These are phyloP conservation scores for Ericerus pela DNA, from an alignment of 1,140 invertebrate genomes.

Conservation along the genomic window DNA sequence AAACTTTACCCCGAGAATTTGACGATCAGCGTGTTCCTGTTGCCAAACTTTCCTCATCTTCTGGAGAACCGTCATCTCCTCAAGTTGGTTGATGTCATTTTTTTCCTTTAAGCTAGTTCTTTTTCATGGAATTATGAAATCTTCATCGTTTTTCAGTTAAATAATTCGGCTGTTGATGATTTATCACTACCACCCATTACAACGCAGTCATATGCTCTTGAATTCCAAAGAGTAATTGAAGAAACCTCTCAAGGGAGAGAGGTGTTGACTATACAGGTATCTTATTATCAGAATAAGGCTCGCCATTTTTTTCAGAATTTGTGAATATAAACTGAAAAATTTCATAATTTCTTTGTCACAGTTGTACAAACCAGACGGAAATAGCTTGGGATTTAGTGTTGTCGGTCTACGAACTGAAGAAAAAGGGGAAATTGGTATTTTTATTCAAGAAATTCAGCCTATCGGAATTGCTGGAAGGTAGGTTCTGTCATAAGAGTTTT, in stretches of 20 bases:
- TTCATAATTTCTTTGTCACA: conserved; percentile 28
- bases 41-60: conserved; percentile 37
- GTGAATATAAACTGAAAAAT: not conserved
- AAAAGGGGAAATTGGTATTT: conserved; percentile 58
- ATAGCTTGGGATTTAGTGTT: conserved; percentile 60
- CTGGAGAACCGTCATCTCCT: conserved; percentile 29
- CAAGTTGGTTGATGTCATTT: not conserved
- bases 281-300: not conserved
- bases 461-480: conserved; percentile 56
- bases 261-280: conserved; percentile 41
- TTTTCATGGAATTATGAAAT: not conserved
- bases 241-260: conserved; percentile 45
- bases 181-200: conserved; percentile 39
- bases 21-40: conserved; percentile 41
- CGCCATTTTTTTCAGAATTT: conserved; percentile 10
- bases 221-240: conserved; percentile 47
- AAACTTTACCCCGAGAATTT: conserved; percentile 29
- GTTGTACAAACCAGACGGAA: conserved; percentile 54
- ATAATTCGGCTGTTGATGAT: conserved; percentile 32
- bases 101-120: not conserved
- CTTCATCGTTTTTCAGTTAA: conserved; percentile 20
- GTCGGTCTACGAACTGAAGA: conserved; percentile 52
- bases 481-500: conserved; percentile 19
- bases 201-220: conserved; percentile 42
- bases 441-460: conserved; percentile 59